Evolutionary conservation across 2,888 invertebrate species (phyloP).

Genomic region (Urechis unicinctus): DNA sequence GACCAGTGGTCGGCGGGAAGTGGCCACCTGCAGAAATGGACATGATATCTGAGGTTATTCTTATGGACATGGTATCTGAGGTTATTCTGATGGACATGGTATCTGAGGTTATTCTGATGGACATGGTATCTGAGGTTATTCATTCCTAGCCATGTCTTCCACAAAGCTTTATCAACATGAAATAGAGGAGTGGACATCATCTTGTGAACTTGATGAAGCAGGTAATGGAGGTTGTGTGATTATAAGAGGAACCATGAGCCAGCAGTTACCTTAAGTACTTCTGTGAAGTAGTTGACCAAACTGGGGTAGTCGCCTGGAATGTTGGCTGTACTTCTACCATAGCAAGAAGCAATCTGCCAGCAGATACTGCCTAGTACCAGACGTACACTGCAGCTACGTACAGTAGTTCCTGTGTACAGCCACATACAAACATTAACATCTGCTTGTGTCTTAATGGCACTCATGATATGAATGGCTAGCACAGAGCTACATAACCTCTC

Average conservation of each 20-base stretch:
- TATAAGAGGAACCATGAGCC: background rate
- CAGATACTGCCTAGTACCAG: slow-evolving; percentile 24
- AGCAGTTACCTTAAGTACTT: slow-evolving; percentile 18
- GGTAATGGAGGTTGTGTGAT: no score
- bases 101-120: no score
- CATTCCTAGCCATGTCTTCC: no score
- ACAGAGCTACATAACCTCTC: background rate
- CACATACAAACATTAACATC: no score
- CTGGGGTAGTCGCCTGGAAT: slow-evolving; percentile 22
- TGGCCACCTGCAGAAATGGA: slow-evolving; percentile 20
- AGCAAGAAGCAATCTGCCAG: slow-evolving; percentile 23
- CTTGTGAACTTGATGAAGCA: no score
- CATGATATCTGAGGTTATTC: background rate
- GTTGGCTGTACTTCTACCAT: slow-evolving; percentile 10
- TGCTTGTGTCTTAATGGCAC: no score
- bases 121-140: no score
- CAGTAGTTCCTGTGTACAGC: slow-evolving; percentile 28
- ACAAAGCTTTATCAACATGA: no score
- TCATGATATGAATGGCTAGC: background rate
- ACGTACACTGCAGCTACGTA: slow-evolving; percentile 23
- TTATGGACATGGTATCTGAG: no score
- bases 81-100: no score
- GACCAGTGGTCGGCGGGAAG: slow-evolving; percentile 22
- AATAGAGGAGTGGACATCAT: background rate
- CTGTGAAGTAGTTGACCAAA: slow-evolving; percentile 22